Evolutionary conservation across 1,140 invertebrate species (phyloP), one percentile per base, ranked within the genome.

Genomic region (Drosophila pandora): DNA sequence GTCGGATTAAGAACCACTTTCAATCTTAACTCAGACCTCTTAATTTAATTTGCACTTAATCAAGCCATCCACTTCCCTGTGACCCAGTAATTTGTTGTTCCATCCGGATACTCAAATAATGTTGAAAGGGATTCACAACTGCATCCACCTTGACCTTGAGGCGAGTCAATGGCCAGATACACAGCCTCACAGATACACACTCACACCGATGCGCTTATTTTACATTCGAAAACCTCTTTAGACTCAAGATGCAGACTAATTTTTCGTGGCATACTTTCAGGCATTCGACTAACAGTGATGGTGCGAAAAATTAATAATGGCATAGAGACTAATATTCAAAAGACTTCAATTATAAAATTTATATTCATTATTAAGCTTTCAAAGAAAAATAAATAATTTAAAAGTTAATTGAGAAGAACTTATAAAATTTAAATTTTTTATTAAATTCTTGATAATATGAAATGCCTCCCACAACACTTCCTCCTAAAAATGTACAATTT

Each of bases 101-200:
- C 32, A 49, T 55, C 50, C 32, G 9, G 39, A 7, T 37, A 10
- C 12, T 12, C 34, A 37, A 37, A 37, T 10, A 37, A 6, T 22
- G n/a, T n/a, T 8, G 9, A 48, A 69, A 52, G 65, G 64, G 21
- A 47, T 10, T 47, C 43, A 69, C 30, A 32, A 73, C 32, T 55
- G 25, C 3, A 32, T 37, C 41, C 49, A 22, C 68, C 71, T 73
- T 64, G 69, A 63, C 71, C 71, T 73, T 74, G 69, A 47, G 39
- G 8, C 21, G 13, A 63, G 52, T 57, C 70, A 62, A 34, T 68
- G 58, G 52, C 60, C 41, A 43, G 41, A 43, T 43, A 43, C 41
- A 21, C 17, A 43, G 41, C 30, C 60, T 41, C 39, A 13, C 49
- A 68, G 23, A 50, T 56, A 25, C 70, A 64, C 59, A 73, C 43